These are phyloP conservation scores for Aleiodes testaceus DNA, from an alignment of 2,888 invertebrate genomes.

Conservation along the genomic window DNA sequence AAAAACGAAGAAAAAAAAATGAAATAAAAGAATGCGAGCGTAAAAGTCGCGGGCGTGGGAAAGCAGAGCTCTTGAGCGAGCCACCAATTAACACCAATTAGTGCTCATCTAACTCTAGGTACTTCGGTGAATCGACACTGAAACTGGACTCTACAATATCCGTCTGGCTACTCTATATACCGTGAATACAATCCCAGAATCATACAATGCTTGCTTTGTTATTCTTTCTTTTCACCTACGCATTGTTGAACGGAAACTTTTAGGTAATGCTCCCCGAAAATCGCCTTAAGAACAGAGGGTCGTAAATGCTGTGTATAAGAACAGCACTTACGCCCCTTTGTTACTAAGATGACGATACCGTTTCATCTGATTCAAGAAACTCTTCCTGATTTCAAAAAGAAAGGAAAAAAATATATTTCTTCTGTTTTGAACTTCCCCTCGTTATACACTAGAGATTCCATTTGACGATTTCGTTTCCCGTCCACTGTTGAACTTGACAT, in stretches of 20 bases:
- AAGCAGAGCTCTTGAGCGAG: constrained; percentile 66
- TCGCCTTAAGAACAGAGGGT: too few relatives aligned
- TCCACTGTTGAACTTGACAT: constrained; percentile 20
- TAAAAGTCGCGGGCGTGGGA: constrained; percentile 72
- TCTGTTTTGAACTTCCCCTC: constrained; percentile 7
- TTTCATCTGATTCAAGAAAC: too few relatives aligned
- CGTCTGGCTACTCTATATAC: constrained; percentile 45
- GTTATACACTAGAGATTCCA: constrained; percentile 15
- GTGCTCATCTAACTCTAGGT: constrained; percentile 71
- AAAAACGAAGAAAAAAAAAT: constrained; percentile 48
- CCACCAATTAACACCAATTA: constrained; percentile 73
- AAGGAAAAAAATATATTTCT: constrained; percentile 34
- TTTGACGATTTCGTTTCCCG: constrained; percentile 4
- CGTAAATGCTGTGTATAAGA: too few relatives aligned
- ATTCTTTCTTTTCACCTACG: constrained; percentile 37
- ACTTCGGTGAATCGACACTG: constrained; percentile 47
- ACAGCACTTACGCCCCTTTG: too few relatives aligned
- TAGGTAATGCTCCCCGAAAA: not conserved
- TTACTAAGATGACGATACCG: too few relatives aligned
- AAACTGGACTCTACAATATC: constrained; percentile 22
- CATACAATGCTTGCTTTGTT: constrained; percentile 44
- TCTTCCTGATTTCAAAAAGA: too few relatives aligned
- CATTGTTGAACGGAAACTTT: constrained; percentile 31
- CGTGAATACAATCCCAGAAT: constrained; percentile 13
- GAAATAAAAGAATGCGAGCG: constrained; percentile 60